A percentile compares a stretch with the other conserved stretches of the same genome.
Evolutionary conservation across 2,888 invertebrate species (phyloP).

Genomic region (Bimastos eiseni): DNA sequence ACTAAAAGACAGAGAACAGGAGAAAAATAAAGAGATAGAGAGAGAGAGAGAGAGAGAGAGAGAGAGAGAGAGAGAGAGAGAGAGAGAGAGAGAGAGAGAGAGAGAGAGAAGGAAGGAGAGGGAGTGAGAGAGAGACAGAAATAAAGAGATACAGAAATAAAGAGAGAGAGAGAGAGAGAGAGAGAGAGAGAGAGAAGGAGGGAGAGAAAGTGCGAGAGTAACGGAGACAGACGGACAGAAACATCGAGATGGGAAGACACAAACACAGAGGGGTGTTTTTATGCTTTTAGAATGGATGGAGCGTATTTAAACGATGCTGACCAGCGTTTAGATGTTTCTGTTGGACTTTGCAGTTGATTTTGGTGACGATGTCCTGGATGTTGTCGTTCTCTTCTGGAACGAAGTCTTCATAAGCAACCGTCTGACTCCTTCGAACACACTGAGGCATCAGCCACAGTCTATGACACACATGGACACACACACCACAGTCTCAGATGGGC

Average conservation of each 20-base stretch:
- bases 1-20: background rate
- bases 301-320: background rate
- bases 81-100: background rate
- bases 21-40: background rate
- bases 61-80: background rate
- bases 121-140: background rate
- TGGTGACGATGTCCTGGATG: constrained; percentile 34
- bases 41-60: background rate
- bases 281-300: background rate
- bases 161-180: background rate
- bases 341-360: constrained; percentile 32
- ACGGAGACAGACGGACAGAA: background rate
- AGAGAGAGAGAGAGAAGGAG: background rate
- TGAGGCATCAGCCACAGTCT: constrained; percentile 40
- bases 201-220: background rate
- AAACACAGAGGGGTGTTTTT: background rate
- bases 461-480: background rate
- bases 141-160: background rate
- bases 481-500: too few species aligned
- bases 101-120: background rate
- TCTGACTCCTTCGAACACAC: constrained; percentile 25
- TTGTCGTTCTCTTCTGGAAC: constrained; percentile 33
- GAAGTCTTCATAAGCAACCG: constrained; percentile 30
- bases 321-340: constrained; percentile 33
- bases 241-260: background rate